Percentiles rank a stretch among this genome's conserved stretches.
Conservation (phyloP, 2,888 invertebrate species). For the Platynereis dumerilii region DNA sequence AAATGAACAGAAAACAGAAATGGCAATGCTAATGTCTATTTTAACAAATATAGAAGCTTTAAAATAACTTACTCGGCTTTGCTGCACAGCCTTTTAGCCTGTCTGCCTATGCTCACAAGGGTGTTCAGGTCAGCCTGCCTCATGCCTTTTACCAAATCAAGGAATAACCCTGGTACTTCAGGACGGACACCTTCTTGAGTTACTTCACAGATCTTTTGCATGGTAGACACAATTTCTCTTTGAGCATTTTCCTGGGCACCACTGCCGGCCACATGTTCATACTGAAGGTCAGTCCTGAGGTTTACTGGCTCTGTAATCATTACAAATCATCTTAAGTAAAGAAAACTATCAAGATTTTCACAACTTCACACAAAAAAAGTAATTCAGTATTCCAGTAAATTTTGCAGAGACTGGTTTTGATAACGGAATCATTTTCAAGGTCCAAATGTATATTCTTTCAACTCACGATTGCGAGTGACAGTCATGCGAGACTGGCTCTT, state of each 20-base stretch:
- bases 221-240: slow-evolving; percentile 34
- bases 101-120: slow-evolving; percentile 48
- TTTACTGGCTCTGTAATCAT: too few species aligned
- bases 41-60: neutral
- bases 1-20: too few species aligned
- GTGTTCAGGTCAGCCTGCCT: slow-evolving; percentile 52
- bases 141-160: slow-evolving; percentile 17
- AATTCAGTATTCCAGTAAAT: too few species aligned
- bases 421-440: too few species aligned
- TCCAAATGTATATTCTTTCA: too few species aligned
- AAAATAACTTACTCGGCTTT: slow-evolving; percentile 32
- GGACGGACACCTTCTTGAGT: slow-evolving; percentile 52
- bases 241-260: slow-evolving; percentile 12
- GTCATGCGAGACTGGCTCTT: slow-evolving; percentile 30
- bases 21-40: neutral
- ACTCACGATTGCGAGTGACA: slow-evolving; percentile 14
- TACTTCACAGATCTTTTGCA: slow-evolving; percentile 49
- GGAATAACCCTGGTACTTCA: slow-evolving; percentile 8
- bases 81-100: slow-evolving; percentile 17
- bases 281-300: slow-evolving; percentile 2
- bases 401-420: too few species aligned
- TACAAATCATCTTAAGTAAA: too few species aligned
- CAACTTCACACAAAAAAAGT: neutral
- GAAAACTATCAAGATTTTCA: neutral
- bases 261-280: slow-evolving; percentile 4